phyloP scores from a whole-genome alignment of 2,888 invertebrate species.

The Hecatera dysodea region DNA sequence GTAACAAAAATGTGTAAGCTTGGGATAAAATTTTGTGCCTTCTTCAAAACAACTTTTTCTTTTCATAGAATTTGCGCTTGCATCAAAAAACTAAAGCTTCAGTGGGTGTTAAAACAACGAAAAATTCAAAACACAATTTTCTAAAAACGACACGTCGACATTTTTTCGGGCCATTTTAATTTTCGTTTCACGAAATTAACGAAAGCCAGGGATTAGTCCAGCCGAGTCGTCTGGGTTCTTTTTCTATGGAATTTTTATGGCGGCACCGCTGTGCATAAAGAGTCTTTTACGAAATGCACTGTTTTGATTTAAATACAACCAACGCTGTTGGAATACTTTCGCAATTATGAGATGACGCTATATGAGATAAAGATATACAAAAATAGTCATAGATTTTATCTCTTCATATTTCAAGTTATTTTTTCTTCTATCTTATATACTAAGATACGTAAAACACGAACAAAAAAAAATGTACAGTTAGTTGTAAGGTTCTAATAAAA shows the following conservation, averaged over 20 bases:
- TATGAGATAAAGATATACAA: too few species aligned
- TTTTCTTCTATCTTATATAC: too few species aligned
- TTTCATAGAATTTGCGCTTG: slow-evolving; percentile 3
- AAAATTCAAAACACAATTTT: slow-evolving; percentile 55
- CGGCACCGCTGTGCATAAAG: slow-evolving; percentile 33
- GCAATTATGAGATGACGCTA: too few species aligned
- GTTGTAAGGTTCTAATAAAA: neutral
- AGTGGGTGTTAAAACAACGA: slow-evolving; percentile 32
- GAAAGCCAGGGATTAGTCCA: slow-evolving; percentile 55
- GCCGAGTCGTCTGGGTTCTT: slow-evolving; percentile 34
- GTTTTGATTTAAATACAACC: slow-evolving; percentile 6
- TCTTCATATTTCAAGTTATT: too few species aligned
- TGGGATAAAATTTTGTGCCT: neutral
- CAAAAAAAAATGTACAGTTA: neutral
- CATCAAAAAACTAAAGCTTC: slow-evolving; percentile 8
- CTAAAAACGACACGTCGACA: slow-evolving; percentile 54
- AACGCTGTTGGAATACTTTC: neutral
- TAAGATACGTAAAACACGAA: neutral
- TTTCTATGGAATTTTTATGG: slow-evolving; percentile 32
- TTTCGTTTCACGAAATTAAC: slow-evolving; percentile 65
- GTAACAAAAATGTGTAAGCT: neutral
- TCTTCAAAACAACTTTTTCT: neutral
- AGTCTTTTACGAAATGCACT: slow-evolving; percentile 42
- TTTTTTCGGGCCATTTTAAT: slow-evolving; percentile 60
- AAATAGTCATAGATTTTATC: too few species aligned